These are phyloP conservation scores for Fulmarus glacialis DNA, from an alignment of 2,113 vertebrate genomes.

Conservation along the genomic window DNA sequence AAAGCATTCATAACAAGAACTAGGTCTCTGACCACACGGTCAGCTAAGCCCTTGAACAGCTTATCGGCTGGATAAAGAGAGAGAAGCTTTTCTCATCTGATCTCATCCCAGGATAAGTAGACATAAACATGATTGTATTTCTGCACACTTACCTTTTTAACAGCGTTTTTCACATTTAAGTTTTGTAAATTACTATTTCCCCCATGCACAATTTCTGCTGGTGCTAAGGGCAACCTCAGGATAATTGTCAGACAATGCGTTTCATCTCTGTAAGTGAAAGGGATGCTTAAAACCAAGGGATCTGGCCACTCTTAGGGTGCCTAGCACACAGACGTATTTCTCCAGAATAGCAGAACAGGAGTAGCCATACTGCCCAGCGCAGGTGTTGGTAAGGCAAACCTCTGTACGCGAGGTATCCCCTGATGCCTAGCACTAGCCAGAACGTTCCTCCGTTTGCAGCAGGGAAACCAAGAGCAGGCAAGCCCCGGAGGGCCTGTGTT, in stretches of 20 bases:
- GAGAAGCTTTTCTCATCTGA: slow-evolving; percentile 25
- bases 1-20: not conserved
- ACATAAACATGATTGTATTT: not conserved
- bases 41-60: slow-evolving; percentile 39
- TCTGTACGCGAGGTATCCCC: accelerated
- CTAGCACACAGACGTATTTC: accelerated
- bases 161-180: not conserved
- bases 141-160: not conserved
- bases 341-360: not conserved
- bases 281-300: not conserved
- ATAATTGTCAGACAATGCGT: accelerated
- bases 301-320: not conserved
- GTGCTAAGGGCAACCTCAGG: not conserved
- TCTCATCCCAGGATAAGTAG: not conserved
- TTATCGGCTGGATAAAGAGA: slow-evolving; percentile 3
- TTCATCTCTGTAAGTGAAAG: not conserved
- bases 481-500: accelerated
- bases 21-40: not conserved
- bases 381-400: not conserved
- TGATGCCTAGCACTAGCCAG: accelerated
- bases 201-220: not conserved
- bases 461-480: not conserved
- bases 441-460: accelerated
- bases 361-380: accelerated
- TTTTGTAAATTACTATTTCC: not conserved